Conservation (phyloP, 2,113 vertebrate genomes). For the Steatornis caripensis region DNA sequence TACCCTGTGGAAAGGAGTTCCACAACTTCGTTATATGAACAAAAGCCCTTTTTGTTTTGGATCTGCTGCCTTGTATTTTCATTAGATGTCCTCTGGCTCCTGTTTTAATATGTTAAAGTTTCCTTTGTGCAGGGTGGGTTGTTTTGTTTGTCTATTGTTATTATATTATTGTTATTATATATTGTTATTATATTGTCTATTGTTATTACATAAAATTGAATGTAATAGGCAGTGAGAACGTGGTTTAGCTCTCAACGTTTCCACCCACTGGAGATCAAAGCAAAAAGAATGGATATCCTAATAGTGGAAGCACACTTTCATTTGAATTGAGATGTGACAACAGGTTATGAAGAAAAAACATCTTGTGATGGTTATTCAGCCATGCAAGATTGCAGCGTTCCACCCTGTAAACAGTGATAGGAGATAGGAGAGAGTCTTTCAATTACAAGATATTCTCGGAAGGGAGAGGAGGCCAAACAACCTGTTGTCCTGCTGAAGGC, state of each 20-base stretch:
- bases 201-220: not conserved
- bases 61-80: not conserved
- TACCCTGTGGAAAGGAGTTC: not conserved
- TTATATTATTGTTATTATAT: no score
- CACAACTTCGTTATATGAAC: not conserved
- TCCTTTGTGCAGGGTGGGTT: not conserved
- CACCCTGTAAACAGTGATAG: not conserved
- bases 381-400: not conserved
- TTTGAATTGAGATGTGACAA: conserved; percentile 30
- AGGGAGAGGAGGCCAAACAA: not conserved
- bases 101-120: not conserved
- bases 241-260: not conserved
- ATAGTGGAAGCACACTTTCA: not conserved
- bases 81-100: not conserved
- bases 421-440: not conserved
- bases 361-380: conserved; percentile 18
- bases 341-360: conserved; percentile 41
- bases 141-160: not conserved
- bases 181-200: no score
- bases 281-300: not conserved
- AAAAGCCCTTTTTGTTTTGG: not conserved
- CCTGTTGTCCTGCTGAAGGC: not conserved
- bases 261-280: conserved; percentile 6
- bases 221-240: not conserved
- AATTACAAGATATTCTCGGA: not conserved